Conservation (phyloP, 2,797 vertebrate species). For the Eurystomus glaucurus region DNA sequence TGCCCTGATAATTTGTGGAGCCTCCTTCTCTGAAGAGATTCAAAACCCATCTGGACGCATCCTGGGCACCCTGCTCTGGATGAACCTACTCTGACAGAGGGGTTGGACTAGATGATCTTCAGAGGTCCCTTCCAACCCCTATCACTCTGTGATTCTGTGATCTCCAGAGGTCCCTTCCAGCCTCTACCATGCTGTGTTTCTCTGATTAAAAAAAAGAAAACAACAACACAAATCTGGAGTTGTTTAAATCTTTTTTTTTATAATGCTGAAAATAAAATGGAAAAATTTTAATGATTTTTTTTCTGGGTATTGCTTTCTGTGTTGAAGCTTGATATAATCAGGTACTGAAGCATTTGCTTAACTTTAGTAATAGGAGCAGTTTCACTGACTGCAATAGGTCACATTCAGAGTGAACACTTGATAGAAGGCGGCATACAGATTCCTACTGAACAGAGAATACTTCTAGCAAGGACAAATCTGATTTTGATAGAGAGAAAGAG, state of each 20-base stretch:
- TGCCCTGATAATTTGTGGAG: no score
- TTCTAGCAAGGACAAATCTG: background rate
- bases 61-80: no score
- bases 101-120: no score
- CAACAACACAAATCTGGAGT: background rate
- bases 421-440: background rate
- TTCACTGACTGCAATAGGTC: background rate
- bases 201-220: rapidly evolving
- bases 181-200: no score
- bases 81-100: no score
- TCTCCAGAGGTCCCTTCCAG: no score
- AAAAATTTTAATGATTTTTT: background rate
- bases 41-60: no score
- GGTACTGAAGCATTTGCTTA: background rate
- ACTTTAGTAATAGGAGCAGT: background rate
- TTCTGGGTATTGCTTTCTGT: rapidly evolving
- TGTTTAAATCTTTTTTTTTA: no score
- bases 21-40: no score
- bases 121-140: no score
- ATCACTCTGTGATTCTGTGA: no score
- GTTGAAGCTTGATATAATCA: background rate
- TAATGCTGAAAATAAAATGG: background rate
- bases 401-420: background rate
- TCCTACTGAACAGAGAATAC: background rate
- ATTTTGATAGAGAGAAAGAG: background rate